phyloP scores from a whole-genome alignment of 2,888 invertebrate species.

The Temnothorax rugatulus region DNA sequence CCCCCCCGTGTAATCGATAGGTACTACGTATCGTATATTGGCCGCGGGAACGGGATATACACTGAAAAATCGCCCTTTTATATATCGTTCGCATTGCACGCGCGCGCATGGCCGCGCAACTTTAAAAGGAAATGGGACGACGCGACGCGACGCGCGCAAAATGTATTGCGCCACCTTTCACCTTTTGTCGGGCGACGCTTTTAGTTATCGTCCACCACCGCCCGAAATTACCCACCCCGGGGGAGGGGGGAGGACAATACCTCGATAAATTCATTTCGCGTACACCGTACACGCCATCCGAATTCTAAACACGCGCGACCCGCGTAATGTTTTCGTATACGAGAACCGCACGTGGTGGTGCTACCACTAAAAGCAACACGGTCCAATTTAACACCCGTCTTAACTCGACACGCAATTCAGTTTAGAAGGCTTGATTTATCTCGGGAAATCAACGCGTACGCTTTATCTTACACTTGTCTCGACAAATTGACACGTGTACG shows the following conservation, averaged over 20 bases:
- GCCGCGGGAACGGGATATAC: not conserved
- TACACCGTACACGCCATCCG: not conserved
- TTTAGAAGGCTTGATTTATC: not conserved
- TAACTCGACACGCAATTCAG: not conserved
- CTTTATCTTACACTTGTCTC: not conserved
- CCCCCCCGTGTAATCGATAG: constrained; percentile 18
- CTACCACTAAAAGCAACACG: not conserved
- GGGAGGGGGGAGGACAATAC: too few species aligned
- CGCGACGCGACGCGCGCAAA: not conserved
- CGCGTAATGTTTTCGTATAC: not conserved
- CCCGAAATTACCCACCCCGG: not conserved
- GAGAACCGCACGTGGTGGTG: not conserved
- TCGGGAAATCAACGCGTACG: too few species aligned
- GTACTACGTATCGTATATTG: constrained; percentile 13
- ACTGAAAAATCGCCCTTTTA: constrained; percentile 38
- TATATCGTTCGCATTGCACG: constrained; percentile 4
- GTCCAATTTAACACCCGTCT: constrained; percentile 5
- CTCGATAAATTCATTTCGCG: constrained; percentile 32
- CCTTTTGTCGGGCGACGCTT: constrained; percentile 29
- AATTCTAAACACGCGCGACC: constrained; percentile 33
- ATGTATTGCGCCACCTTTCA: constrained; percentile 41
- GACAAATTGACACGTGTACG: not conserved
- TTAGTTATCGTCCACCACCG: constrained; percentile 13
- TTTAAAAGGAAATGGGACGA: constrained; percentile 36
- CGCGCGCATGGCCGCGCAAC: constrained; percentile 8